Percentiles rank a stretch among this genome's conserved stretches.
Evolutionary conservation across 1,140 invertebrate genomes (phyloP).

Genomic region (Rhopalosiphum maidis): DNA sequence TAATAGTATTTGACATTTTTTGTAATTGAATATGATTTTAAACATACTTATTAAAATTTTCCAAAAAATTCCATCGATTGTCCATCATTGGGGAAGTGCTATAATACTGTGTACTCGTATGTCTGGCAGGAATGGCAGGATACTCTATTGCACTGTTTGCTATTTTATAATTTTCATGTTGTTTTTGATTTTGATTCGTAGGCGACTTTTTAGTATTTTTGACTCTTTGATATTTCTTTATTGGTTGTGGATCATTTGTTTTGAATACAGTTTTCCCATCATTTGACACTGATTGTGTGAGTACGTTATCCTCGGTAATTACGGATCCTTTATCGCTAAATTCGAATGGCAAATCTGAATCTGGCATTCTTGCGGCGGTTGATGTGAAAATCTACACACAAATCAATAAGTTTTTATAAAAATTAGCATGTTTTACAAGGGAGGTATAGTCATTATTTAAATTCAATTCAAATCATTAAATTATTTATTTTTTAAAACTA

Average conservation of each 20-base stretch:
- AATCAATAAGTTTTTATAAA: not conserved
- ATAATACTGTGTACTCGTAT: not conserved
- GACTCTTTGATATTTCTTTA: not conserved
- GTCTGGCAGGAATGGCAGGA: not conserved
- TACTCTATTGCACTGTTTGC: not conserved
- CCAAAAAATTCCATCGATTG: not conserved
- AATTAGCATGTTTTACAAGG: not conserved
- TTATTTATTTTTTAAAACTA: no score
- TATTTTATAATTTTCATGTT: not conserved
- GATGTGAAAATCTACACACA: not conserved
- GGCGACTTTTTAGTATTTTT: not conserved
- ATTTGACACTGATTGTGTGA: not conserved
- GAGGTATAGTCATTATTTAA: not conserved
- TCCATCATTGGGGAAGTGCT: not conserved
- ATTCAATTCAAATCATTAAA: not conserved
- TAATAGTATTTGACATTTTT: not conserved
- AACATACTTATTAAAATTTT: not conserved
- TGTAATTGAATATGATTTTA: not conserved
- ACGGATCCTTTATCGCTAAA: not conserved
- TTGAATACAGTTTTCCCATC: not conserved
- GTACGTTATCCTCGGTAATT: not conserved
- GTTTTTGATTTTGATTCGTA: not conserved
- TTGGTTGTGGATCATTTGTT: not conserved
- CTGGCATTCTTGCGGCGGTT: no score
- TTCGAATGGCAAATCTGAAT: constrained; percentile 18